Evolutionary conservation across 2,113 vertebrate species (phyloP), one percentile per base, ranked within the genome.

Genomic region (Xiphorhynchus elegans): DNA sequence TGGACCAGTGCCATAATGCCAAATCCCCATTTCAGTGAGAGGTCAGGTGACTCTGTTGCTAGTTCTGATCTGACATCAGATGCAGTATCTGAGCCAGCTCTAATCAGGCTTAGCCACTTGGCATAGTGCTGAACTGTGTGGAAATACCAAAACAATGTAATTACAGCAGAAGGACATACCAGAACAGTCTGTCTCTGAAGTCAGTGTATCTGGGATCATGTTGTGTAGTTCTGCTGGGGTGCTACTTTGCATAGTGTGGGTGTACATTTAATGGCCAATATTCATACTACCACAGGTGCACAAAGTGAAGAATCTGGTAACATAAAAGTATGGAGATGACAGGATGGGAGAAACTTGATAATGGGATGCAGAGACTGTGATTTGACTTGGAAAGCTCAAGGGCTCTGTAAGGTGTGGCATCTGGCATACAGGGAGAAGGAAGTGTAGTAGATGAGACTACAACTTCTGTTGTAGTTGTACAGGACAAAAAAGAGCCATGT

Each of bases 131-230:
- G 59, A 35, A 73, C 92, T 85, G 70, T 76, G 58, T 82, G 81
- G 73, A 96, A 95, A 94, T 82, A 95, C 56, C 74, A 93, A 84
- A 91, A 89, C 81, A 95, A 63, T 68, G 84, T 82, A 81, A 89
- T 77, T 81, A 70, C 66, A 91, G 77, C 95, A 96, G 93, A 96
- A 97, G 90, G 90, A 82, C 2, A 25, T 92, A 92, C 72, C 82
- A 85, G 95, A 95, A 94, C 95, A 90, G 58, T 75, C 93, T 93
- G 95, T 96, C 78, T 95, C 70, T 49, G 68, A 77, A 82, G 78
- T 84, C 12, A 79, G 74, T 31, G 21, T 91, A 64, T 82, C 87
- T 87, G 53, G 77, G 90, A 89, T 87, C 78, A 25, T 0, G 4
- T 40, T 89, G 81, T 75, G 24, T 70, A 28, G 75, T 93, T 93